phyloP scores from a whole-genome alignment of 2,888 invertebrate species.

The Eristalis intricaria region DNA sequence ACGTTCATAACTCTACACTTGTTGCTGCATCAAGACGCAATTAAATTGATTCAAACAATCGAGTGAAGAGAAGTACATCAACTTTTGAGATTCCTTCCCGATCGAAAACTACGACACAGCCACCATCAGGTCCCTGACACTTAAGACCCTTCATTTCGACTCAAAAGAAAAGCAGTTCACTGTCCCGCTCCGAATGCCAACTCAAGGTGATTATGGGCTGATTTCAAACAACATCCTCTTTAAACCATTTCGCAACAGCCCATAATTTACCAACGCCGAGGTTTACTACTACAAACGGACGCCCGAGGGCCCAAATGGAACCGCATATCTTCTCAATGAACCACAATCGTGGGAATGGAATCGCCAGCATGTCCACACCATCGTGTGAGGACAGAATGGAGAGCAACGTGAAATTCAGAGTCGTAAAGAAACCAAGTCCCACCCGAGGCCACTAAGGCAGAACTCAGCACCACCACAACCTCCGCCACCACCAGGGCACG shows the following conservation, averaged over 20 bases:
- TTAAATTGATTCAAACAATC: too few species aligned
- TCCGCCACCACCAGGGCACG: too few species aligned
- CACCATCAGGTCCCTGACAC: background rate
- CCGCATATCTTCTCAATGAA: constrained; percentile 51
- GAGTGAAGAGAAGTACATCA: too few species aligned
- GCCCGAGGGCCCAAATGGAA: constrained; percentile 23
- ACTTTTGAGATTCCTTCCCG: too few species aligned
- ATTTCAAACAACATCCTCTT: background rate
- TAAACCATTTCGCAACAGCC: constrained; percentile 27
- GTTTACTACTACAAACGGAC: constrained; percentile 6
- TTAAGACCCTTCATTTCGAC: background rate
- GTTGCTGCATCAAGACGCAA: too few species aligned
- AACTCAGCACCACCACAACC: constrained; percentile 17
- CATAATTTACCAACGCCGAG: constrained; percentile 47
- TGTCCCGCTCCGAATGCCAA: background rate
- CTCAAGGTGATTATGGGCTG: background rate
- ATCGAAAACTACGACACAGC: background rate
- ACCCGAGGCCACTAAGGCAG: constrained; percentile 30
- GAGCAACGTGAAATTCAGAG: background rate
- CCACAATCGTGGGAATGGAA: constrained; percentile 62
- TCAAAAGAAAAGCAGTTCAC: background rate
- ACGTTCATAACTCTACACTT: too few species aligned
- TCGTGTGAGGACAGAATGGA: background rate
- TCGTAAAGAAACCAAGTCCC: constrained; percentile 18
- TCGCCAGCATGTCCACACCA: constrained; percentile 12